Base-by-base conservation (phyloP, 2,888 invertebrate species). In the Bellardia pandia region DNA sequence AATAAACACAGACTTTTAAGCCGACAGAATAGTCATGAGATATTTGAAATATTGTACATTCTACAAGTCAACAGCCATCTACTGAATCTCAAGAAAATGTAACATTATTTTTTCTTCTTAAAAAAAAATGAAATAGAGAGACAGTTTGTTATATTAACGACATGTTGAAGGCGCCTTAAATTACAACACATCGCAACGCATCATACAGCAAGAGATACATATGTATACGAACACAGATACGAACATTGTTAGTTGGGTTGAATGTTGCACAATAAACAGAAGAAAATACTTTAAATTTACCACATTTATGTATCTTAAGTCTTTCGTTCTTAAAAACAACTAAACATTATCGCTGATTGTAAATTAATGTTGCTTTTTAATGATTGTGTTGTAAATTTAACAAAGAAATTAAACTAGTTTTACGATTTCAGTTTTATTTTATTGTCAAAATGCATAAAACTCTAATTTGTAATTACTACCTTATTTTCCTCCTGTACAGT, bases 91-190 rank as follows among this genome's bases (percentile, higher is more conserved):
- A 30, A 56, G 69, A 85, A 85, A 69, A 75, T 80, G 69, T 85
- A 75, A 71, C 79, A 80, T 84, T 84, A 66, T 80, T 64, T 45
- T 45, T 13, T 13, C 13, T 45, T 9, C 45, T 11, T 9, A 13
- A 45, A 11, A 3, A 9, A 45, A 45, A 45, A 51, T 14, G 58
- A 75, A 64, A 58, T 9, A 71, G 42, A 80, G 37, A 75, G 79
- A 76, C 79, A 79, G 74, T 77, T 82, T 69, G 40, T 74, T 48
- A 13, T 56, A 78, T 78, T 68, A 79, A 78, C 42, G 78, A 77
- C 82, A 71, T 86, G 74, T 83, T 71, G 86, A 83, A 83, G 86
- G 86, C 86, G 86, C 86, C 86, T 86, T 74, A 74, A 74, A 86
- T 86, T 86, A 14, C 82, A 68, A 62, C 60, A 69, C 68, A 58